A percentile compares a stretch with the other conserved stretches of the same genome.
These are phyloP conservation scores for Polylopha cassiicola DNA, from an alignment of 2,888 invertebrate species.

Conservation along the genomic window DNA sequence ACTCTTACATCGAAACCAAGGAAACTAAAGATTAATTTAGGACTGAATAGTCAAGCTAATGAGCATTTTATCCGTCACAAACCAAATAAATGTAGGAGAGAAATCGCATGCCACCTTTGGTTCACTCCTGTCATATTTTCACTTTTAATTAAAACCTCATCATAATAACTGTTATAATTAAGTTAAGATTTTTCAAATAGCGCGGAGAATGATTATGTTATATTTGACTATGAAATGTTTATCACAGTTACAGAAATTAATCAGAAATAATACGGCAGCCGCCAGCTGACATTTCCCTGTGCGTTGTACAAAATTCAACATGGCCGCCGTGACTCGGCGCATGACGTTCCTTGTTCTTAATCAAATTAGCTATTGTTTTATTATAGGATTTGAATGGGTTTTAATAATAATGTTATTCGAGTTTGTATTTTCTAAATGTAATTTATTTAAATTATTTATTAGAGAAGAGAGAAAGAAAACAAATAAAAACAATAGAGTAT, in stretches of 20 bases:
- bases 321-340: conserved; percentile 68
- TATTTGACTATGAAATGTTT: conserved; percentile 44
- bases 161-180: conserved; percentile 29
- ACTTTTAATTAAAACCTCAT: conserved; percentile 41
- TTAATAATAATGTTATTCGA: neutral
- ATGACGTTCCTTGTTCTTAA: conserved; percentile 57
- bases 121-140: conserved; percentile 67
- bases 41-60: conserved; percentile 48
- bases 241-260: conserved; percentile 49
- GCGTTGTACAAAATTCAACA: conserved; percentile 76
- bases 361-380: conserved; percentile 33
- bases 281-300: conserved; percentile 77
- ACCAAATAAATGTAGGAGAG: conserved; percentile 71
- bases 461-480: no score
- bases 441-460: neutral
- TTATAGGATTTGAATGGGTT: no score
- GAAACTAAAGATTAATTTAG: conserved; percentile 54
- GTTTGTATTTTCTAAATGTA: neutral
- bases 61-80: conserved; percentile 69
- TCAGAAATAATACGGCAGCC: conserved; percentile 61
- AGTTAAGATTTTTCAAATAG: conserved; percentile 20
- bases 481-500: neutral
- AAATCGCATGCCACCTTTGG: conserved; percentile 71
- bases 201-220: conserved; percentile 36
- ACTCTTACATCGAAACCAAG: conserved; percentile 57